phyloP scores from a whole-genome alignment of 2,113 vertebrate genomes.

The Odontophorus gujanensis region DNA sequence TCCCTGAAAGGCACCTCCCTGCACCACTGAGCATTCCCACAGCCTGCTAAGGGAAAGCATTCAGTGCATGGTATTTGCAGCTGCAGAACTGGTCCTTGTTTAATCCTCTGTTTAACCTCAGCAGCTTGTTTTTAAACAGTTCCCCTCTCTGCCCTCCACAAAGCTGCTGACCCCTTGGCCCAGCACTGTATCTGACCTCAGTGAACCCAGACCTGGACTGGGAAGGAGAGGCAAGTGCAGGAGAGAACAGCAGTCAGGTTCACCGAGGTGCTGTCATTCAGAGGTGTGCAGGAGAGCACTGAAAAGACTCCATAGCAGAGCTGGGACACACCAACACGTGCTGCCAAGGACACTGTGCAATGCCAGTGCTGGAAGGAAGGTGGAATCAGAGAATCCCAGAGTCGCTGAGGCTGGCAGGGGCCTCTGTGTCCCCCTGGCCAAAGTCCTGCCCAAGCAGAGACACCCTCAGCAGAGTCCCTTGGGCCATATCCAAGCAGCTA shows the following conservation, averaged over 20 bases:
- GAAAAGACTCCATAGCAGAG: rapidly evolving
- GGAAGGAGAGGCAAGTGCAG: rapidly evolving
- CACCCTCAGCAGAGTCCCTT: not conserved
- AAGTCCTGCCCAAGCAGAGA: not conserved
- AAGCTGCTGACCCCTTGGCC: not conserved
- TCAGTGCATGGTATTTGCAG: rapidly evolving
- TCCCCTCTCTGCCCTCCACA: rapidly evolving
- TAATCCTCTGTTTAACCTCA: not conserved
- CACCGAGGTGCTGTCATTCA: not conserved
- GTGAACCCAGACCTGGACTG: rapidly evolving
- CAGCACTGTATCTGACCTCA: rapidly evolving
- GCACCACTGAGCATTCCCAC: not conserved
- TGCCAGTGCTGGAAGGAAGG: not conserved
- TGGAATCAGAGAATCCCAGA: rapidly evolving
- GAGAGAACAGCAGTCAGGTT: not conserved
- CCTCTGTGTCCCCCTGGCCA: not conserved
- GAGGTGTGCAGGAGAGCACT: not conserved
- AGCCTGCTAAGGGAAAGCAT: not conserved
- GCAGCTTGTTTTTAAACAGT: not conserved
- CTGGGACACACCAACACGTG: rapidly evolving
- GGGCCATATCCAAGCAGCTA: not conserved
- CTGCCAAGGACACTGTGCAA: not conserved
- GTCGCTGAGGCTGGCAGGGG: not conserved
- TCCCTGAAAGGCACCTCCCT: not conserved
- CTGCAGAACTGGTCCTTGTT: not conserved